Evolutionary conservation across 2,888 invertebrate genomes (phyloP).

Genomic region (Capitulum mitella): DNA sequence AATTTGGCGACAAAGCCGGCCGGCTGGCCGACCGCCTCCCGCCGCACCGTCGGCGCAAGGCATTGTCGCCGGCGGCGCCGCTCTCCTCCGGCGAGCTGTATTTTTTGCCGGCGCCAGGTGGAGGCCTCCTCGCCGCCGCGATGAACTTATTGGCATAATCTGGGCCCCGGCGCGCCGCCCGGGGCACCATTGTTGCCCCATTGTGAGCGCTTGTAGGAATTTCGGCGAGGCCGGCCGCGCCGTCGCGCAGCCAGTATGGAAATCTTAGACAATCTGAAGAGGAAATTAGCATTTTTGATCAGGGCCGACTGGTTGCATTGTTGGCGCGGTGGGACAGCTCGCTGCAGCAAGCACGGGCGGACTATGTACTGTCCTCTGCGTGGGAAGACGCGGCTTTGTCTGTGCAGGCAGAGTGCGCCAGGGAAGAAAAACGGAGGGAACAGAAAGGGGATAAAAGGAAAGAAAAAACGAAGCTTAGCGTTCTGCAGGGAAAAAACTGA

Average conservation of each 20-base stretch:
- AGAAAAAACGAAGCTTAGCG: too few species aligned
- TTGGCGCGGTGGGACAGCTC: not conserved
- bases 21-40: not conserved
- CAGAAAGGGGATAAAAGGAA: not conserved
- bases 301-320: conserved; percentile 8
- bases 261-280: not conserved
- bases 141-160: not conserved
- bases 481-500: too few species aligned
- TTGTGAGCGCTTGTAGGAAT: not conserved
- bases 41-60: not conserved
- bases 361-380: not conserved
- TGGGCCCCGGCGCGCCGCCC: not conserved
- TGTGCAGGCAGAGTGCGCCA: not conserved
- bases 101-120: conserved; percentile 15
- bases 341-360: not conserved
- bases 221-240: not conserved
- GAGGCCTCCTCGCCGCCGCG: not conserved
- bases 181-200: not conserved
- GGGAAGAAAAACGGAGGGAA: not conserved
- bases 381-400: conserved; percentile 12
- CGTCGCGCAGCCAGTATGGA: not conserved
- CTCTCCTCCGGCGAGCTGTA: not conserved
- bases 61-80: not conserved
- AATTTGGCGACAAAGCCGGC: not conserved
- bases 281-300: conserved; percentile 23